Percentiles rank a stretch among this genome's conserved stretches.
Conservation (phyloP, 1,140 invertebrate species). For the Phymastichus coffea region DNA sequence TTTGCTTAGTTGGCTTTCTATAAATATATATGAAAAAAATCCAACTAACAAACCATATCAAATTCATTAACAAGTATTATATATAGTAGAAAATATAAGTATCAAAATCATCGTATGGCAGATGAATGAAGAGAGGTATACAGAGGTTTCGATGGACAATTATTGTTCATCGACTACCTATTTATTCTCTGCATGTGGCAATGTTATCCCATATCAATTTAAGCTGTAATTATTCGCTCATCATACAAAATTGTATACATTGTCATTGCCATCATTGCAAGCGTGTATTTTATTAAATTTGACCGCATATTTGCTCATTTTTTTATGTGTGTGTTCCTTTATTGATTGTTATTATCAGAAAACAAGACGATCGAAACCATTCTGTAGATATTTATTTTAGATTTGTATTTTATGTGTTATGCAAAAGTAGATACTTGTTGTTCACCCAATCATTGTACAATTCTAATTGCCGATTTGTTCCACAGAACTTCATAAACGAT, state of each 20-base stretch:
- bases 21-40: not conserved
- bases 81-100: slow-evolving; percentile 16
- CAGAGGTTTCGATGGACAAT: slow-evolving; percentile 12
- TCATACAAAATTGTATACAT: slow-evolving; percentile 12
- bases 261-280: slow-evolving; percentile 27
- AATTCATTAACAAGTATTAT: slow-evolving; percentile 8
- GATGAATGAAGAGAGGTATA: slow-evolving; percentile 37
- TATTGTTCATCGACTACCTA: slow-evolving; percentile 1
- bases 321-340: slow-evolving; percentile 16
- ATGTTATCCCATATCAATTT: slow-evolving; percentile 13
- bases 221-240: slow-evolving; percentile 14
- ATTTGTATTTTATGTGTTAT: slow-evolving; percentile 21
- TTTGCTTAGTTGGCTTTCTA: not conserved
- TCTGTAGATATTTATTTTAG: slow-evolving; percentile 25
- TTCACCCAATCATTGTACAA: not conserved
- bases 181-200: slow-evolving; percentile 28
- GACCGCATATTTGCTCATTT: not conserved
- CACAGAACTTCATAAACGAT: slow-evolving; percentile 78
- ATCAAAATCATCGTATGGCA: slow-evolving; percentile 40
- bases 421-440: slow-evolving; percentile 21
- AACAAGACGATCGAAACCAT: slow-evolving; percentile 29
- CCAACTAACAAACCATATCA: not conserved
- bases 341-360: slow-evolving; percentile 5
- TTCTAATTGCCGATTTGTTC: too few relatives aligned
- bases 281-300: slow-evolving; percentile 14